Base-by-base conservation (phyloP, 2,113 vertebrate species). In the Labeo catla region DNA sequence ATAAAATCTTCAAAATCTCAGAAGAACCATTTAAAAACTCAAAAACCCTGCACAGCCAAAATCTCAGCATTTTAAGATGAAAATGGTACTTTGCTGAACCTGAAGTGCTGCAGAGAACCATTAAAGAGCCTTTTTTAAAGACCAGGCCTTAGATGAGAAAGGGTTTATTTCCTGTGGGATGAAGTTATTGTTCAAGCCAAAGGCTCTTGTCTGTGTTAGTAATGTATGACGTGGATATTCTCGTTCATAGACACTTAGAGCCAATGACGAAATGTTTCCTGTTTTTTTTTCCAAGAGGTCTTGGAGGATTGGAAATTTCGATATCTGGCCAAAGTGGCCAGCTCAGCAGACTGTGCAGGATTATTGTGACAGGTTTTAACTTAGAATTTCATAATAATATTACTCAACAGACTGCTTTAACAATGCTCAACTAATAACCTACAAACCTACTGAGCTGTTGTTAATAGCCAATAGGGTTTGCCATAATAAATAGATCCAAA, bases 211-310 rank as follows among this genome's bases (percentile, higher is more conserved):
- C 86, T 90, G 88, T 91, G 90, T 86, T 86, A 87, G 85, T 66
- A 72, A 91, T 91, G 90, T 90, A 88, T 89, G 90, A 93, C 54
- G 79, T 92, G 89, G 92, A 89, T 89, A 28, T 36, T 70, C 59
- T 87, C 91, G 79, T 82, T 84, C 79, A 6, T 77, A 8, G 13
- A 90, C 84, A 80, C 79, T 83, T 76, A 50, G 79, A 76, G 88
- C 85, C 88, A 86, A 85, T 90, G 89, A 91, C 86, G 88, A 91
- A 88, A 90, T 91, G 84, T 90, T 91, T 86, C 86, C 90, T 93
- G 93, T 89, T 85, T 59, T 28, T 0, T 7, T 4, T 45, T 9
- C 87, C 79, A 84, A 76, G 34, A 85, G 85, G n/a, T 5, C 87
- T 86, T 47, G 88, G 70, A 86, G 8, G 83, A 6, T 57, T 89